phyloP scores from a whole-genome alignment of 2,888 invertebrate genomes.

The Griposia aprilina region DNA sequence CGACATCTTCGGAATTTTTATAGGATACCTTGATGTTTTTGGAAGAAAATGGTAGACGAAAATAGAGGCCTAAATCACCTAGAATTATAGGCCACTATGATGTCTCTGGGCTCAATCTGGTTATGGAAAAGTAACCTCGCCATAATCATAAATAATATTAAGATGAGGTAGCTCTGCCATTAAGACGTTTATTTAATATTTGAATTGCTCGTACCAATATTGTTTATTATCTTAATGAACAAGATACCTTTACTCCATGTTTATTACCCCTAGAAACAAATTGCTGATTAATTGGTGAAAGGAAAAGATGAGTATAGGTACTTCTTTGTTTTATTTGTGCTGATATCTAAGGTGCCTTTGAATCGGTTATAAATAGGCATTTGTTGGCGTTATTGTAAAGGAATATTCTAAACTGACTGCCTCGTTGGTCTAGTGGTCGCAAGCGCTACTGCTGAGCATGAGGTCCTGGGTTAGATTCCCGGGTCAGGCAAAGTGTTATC shows the following conservation, averaged over 20 bases:
- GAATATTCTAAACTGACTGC: not conserved
- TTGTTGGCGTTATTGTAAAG: not conserved
- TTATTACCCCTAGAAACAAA: not conserved
- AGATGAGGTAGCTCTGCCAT: not conserved
- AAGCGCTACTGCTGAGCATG: too few relatives aligned
- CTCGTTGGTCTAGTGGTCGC: too few relatives aligned
- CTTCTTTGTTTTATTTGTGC: not conserved
- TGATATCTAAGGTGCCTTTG: not conserved
- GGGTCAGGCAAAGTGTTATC: too few relatives aligned
- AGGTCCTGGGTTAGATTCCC: too few relatives aligned
- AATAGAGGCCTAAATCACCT: not conserved
- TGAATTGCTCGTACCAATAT: not conserved
- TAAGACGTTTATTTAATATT: not conserved
- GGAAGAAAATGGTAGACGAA: not conserved
- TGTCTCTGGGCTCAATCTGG: not conserved
- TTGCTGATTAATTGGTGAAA: not conserved
- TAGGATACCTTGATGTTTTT: not conserved
- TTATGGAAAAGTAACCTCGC: not conserved
- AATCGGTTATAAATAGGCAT: not conserved
- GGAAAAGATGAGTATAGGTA: not conserved
- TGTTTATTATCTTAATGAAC: not conserved
- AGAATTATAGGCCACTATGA: not conserved
- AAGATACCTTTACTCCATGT: not conserved
- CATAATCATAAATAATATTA: not conserved
- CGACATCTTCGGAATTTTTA: not conserved